Conservation (phyloP, 2,888 invertebrate species). For the Unio pictorum region DNA sequence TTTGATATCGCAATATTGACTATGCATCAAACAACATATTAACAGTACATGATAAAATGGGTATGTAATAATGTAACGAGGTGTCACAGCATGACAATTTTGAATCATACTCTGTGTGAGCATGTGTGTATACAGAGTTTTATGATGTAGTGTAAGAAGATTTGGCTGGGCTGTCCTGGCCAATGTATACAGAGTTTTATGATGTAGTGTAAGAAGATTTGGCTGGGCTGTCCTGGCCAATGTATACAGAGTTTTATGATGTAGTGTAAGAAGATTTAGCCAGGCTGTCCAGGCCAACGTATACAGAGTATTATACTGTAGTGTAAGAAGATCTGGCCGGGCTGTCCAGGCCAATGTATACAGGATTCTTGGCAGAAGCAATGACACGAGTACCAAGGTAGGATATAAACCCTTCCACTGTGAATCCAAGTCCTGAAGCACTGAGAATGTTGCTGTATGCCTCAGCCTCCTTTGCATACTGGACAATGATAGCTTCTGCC, state of each 20-base stretch:
- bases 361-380: constrained; percentile 62
- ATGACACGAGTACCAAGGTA: constrained; percentile 65
- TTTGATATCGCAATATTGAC: too few species aligned
- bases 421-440: constrained; percentile 51
- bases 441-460: constrained; percentile 55
- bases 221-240: constrained; percentile 61
- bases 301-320: constrained; percentile 2
- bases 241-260: constrained; percentile 2
- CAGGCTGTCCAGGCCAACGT: constrained; percentile 56
- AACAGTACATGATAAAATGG: too few species aligned
- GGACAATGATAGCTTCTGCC: constrained; percentile 54
- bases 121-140: not conserved
- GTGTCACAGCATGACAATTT: too few species aligned
- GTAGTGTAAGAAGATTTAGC: constrained; percentile 49
- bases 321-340: constrained; percentile 57
- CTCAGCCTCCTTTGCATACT: constrained; percentile 60
- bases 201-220: constrained; percentile 40
- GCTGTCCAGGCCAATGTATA: constrained; percentile 61
- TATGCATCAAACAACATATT: too few species aligned
- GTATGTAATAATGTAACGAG: too few species aligned
- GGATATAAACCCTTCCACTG: constrained; percentile 63
- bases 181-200: constrained; percentile 3
- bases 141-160: too few species aligned
- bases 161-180: too few species aligned
- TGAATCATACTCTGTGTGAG: too few species aligned